phyloP scores from a whole-genome alignment of 1,140 invertebrate genomes.

The Drosophila funebris region DNA sequence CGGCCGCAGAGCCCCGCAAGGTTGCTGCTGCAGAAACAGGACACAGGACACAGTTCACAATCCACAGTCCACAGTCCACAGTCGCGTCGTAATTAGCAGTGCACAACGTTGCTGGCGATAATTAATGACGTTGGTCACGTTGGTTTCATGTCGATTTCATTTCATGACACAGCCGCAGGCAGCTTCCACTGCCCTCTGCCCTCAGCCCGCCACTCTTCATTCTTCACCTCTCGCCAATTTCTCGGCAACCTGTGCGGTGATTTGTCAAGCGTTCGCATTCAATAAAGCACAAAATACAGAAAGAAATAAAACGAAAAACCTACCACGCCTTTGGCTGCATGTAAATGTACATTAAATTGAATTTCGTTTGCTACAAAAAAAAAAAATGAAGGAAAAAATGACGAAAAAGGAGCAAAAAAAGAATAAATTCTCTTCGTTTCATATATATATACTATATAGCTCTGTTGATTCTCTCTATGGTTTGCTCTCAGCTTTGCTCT shows the following conservation, averaged over 20 bases:
- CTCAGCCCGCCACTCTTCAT: not conserved
- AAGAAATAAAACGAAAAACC: constrained; percentile 14
- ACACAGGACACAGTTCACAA: constrained; percentile 2
- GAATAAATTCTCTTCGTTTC: not conserved
- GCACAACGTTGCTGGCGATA: constrained; percentile 72
- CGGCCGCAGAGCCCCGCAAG: constrained; percentile 2
- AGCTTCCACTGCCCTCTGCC: not conserved
- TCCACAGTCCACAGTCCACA: constrained; percentile 5
- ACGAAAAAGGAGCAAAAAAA: constrained; percentile 2
- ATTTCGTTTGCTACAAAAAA: constrained; percentile 48
- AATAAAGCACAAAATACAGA: constrained; percentile 58
- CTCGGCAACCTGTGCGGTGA: constrained; percentile 46
- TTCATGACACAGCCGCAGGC: constrained; percentile 75
- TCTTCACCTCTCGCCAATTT: not conserved
- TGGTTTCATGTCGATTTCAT: constrained; percentile 82
- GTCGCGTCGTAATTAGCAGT: constrained; percentile 73
- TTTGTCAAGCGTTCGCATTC: constrained; percentile 75
- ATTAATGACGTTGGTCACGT: constrained; percentile 82
- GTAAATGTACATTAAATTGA: constrained; percentile 80
- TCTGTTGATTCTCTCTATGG: not conserved
- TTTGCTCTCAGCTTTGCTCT: not conserved
- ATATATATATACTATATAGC: not conserved
- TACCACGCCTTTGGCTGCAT: constrained; percentile 60
- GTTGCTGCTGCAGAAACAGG: not conserved
- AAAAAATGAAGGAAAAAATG: not conserved